These are phyloP conservation scores for Protaetia brevitarsis DNA, from an alignment of 1,140 invertebrate species.

Conservation along the genomic window DNA sequence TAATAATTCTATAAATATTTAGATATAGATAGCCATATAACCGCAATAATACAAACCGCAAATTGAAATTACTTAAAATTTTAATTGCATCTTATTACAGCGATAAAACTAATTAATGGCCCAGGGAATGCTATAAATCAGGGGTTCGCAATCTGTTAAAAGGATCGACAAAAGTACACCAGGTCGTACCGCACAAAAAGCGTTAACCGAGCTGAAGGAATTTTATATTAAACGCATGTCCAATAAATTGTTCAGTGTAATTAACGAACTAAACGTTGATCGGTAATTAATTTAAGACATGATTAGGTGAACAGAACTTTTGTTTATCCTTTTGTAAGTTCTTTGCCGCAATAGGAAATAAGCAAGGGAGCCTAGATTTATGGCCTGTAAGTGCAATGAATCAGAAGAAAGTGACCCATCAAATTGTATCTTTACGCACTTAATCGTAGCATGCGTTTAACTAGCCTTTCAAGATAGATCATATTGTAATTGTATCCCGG, in stretches of 20 bases:
- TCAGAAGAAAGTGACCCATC: too few relatives aligned
- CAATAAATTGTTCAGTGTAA: conserved; percentile 7
- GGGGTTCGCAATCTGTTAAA: not conserved
- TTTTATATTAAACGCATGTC: not conserved
- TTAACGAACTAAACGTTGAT: not conserved
- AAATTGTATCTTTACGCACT: too few relatives aligned
- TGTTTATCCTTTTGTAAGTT: not conserved
- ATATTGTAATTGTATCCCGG: too few relatives aligned
- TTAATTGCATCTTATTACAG: conserved; percentile 11
- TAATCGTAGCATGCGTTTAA: too few relatives aligned
- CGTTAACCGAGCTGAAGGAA: not conserved
- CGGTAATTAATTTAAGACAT: conserved; percentile 14
- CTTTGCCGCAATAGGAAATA: not conserved
- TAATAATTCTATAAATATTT: conserved; percentile 1
- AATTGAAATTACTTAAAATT: not conserved
- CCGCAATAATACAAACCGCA: not conserved
- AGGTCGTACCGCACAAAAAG: conserved; percentile 2
- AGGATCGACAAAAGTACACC: conserved; percentile 3
- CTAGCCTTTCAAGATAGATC: too few relatives aligned
- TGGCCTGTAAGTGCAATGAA: too few relatives aligned
- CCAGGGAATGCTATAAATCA: conserved; percentile 1
- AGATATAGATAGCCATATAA: not conserved
- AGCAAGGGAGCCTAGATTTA: too few relatives aligned
- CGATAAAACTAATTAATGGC: conserved; percentile 8
- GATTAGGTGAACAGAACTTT: not conserved